Evolutionary conservation across 1,140 invertebrate genomes (phyloP), one percentile per base, ranked within the genome.

Genomic region (Drosophila kepulauana): DNA sequence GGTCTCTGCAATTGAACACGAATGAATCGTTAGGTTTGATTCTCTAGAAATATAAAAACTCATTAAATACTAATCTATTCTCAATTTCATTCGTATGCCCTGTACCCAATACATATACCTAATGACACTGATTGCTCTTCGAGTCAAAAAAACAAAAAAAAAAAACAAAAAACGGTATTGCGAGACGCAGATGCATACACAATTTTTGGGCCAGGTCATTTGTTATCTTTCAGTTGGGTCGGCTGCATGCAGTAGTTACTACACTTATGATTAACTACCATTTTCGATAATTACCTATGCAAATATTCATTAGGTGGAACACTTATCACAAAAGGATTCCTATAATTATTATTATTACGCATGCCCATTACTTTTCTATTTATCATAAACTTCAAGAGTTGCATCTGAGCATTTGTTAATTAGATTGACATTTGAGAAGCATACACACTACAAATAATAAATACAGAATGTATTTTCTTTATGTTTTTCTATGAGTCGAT

Each of bases 11-110:
- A 88, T 89, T 88, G 86, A 82, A 85, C 71, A 86, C 71, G 59
- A 86, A 84, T 71, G 79, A 77, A 77, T 82, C 70, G 81, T 75
- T 63, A 87, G 82, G 59, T 79, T 72, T 72, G 73, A 64, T 79
- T 75, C 76, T 63, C 45, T 64, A 58, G 61, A 84, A 80, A 89
- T 75, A 75, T 73, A 73, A 78, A 91, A 91, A 91, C 75, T 75
- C 89, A 91, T 91, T 91, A 91, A 91, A 91, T 91, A 91, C 89
- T 86, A 91, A 91, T 91, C 89, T 91, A 91, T 91, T 91, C 80
- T 91, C 89, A 81, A 91, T 91, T 91, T 91, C 71, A 88, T 70
- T 84, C 57, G 65, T 41, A 57, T 38, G n/a, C 38, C 58, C n/a
- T 38, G 35, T 10, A 38, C 35, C 6, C 35, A 10, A 10, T 30